Percentiles rank a stretch among this genome's conserved stretches.
Evolutionary conservation across 2,113 vertebrate species (phyloP).

Genomic region (Myocastor coypus): DNA sequence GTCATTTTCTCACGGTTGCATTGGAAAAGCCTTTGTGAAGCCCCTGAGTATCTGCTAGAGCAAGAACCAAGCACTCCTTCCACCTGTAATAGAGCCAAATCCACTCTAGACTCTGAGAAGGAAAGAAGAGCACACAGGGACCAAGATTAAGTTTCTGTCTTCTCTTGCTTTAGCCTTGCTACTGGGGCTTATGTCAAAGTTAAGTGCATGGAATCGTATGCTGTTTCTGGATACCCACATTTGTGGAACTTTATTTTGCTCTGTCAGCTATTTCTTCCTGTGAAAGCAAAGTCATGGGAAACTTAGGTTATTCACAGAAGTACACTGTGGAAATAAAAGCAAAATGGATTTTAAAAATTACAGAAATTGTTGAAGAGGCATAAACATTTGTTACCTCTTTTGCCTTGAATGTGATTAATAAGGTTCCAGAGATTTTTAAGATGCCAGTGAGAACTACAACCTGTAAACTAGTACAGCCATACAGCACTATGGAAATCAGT

Average conservation of each 20-base stretch:
- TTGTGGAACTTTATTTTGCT: background rate
- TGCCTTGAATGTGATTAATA: background rate
- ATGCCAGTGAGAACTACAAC: background rate
- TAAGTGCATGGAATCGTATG: background rate
- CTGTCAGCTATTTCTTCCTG: background rate
- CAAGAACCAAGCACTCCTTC: background rate
- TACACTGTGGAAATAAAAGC: background rate
- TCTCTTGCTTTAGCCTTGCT: background rate
- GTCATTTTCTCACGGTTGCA: background rate
- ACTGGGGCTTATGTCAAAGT: background rate
- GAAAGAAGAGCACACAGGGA: background rate
- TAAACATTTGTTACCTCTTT: background rate
- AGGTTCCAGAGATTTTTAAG: constrained; percentile 14
- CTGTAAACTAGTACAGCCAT: background rate
- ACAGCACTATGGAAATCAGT: background rate
- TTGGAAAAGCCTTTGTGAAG: background rate
- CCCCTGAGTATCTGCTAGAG: background rate
- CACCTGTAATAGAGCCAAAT: background rate
- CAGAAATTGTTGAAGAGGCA: background rate
- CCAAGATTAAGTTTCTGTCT: background rate
- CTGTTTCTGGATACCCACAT: background rate
- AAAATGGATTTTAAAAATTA: constrained; percentile 22
- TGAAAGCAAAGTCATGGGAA: background rate
- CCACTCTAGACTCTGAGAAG: background rate
- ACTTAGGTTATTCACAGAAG: constrained; percentile 29